These are phyloP conservation scores for rabbit (Oryctolagus cuniculus) DNA, from an alignment of 2,113 vertebrate genomes.

Conservation along the genomic window mOryCun1.1 NC_091438.1:125847001-125847500, in stretches of 20 bases:
- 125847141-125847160: not conserved
- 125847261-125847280: not conserved
- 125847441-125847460: not conserved
- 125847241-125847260: not conserved
- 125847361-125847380: not conserved
- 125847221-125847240: too few species aligned
- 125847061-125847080: not conserved
- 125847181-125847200: not conserved
- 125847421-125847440: not conserved
- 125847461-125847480: constrained; percentile 58
- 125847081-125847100: not conserved
- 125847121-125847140: not conserved
- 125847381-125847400: not conserved
- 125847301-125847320: not conserved
- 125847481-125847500: constrained; percentile 65
- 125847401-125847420: too few species aligned
- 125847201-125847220: not conserved
- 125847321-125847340: not conserved
- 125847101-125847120: accelerated
- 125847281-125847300: not conserved
- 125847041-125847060: not conserved
- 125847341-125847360: not conserved
- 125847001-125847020: not conserved
- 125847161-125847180: not conserved
- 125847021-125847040: not conserved